phyloP scores from a whole-genome alignment of 2,888 invertebrate genomes.

The Caenorhabditis imperialis region DNA sequence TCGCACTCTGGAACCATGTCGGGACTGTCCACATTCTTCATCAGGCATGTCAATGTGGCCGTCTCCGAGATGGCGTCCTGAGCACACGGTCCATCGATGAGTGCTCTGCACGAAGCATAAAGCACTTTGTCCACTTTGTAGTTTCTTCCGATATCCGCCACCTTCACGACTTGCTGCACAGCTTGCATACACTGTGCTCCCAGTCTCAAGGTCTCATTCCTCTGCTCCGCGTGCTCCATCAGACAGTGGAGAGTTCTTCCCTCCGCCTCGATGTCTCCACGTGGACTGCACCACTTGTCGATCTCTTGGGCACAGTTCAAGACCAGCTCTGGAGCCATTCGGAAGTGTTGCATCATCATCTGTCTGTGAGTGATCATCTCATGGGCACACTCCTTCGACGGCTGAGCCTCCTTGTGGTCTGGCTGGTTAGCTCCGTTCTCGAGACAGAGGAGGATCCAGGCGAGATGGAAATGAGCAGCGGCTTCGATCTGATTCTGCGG shows the following conservation, averaged over 20 bases:
- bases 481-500: conserved; percentile 81
- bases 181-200: conserved; percentile 70
- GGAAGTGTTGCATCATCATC: conserved; percentile 90
- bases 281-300: conserved; percentile 82
- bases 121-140: conserved; percentile 87
- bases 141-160: conserved; percentile 92
- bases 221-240: conserved; percentile 82
- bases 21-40: conserved; percentile 87
- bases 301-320: conserved; percentile 84
- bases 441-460: conserved; percentile 88
- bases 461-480: conserved; percentile 77
- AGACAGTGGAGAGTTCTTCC: conserved; percentile 95
- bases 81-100: conserved; percentile 78
- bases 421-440: conserved; percentile 82
- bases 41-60: conserved; percentile 88
- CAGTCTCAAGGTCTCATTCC: conserved; percentile 69
- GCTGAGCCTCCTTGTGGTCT: conserved; percentile 55
- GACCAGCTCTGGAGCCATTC: conserved; percentile 92
- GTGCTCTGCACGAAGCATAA: conserved; percentile 70
- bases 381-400: conserved; percentile 85
- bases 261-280: conserved; percentile 81
- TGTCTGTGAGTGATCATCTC: conserved; percentile 93
- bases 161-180: conserved; percentile 62
- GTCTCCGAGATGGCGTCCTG: conserved; percentile 74
- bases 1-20: conserved; percentile 92